phyloP scores from a whole-genome alignment of 2,113 vertebrate genomes.

The Theropithecus gelada region DNA sequence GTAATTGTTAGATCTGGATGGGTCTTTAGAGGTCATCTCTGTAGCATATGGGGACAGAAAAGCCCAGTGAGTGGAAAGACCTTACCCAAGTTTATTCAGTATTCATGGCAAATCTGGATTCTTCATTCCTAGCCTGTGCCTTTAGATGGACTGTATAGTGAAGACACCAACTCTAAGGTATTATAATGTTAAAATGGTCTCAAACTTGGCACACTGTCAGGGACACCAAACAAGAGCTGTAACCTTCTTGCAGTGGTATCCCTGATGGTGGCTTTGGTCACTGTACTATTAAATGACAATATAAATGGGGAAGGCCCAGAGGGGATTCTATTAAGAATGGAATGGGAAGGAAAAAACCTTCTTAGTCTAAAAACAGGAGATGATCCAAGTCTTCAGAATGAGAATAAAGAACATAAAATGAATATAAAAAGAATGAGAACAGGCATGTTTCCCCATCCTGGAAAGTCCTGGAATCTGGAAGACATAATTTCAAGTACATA shows the following conservation, averaged over 20 bases:
- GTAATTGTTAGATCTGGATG: neutral
- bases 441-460: neutral
- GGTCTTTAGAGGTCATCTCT: neutral
- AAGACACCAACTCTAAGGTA: neutral
- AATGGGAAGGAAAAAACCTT: neutral
- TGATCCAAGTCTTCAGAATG: conserved; percentile 15
- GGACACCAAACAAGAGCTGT: conserved; percentile 30
- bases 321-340: neutral
- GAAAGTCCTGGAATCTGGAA: neutral
- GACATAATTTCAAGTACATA: conserved; percentile 39
- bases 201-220: neutral
- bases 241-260: neutral
- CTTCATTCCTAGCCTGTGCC: neutral
- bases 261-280: neutral
- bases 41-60: conserved; percentile 8
- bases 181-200: conserved; percentile 24
- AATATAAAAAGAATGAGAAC: neutral
- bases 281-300: conserved; percentile 5
- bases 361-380: conserved; percentile 5
- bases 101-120: conserved; percentile 34
- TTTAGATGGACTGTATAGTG: neutral
- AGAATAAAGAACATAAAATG: neutral
- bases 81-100: neutral
- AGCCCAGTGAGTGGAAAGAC: neutral
- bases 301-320: neutral